Conservation (phyloP, 2,797 vertebrate species). For the Emys orbicularis region DNA sequence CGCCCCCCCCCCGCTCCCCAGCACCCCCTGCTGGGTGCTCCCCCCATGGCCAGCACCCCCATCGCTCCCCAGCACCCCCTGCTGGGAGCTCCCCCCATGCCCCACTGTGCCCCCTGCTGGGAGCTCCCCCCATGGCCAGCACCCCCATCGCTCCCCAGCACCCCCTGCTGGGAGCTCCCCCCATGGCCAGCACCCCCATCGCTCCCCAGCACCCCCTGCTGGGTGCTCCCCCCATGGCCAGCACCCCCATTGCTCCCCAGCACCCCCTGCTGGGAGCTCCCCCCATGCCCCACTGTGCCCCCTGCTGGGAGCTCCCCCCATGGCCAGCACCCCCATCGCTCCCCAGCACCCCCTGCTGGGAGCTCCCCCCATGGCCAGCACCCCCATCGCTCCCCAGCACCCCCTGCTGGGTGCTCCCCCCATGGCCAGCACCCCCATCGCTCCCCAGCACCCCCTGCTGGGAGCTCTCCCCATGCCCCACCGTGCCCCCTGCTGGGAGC, state of each 20-base stretch:
- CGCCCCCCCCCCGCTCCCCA: background rate
- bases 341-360: background rate
- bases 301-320: background rate
- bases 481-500: no score
- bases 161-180: background rate
- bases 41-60: no score
- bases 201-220: no score
- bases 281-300: background rate
- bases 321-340: fast-evolving
- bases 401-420: no score
- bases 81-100: background rate
- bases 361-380: background rate
- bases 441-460: no score
- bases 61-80: background rate
- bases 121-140: no score
- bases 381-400: no score
- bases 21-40: no score
- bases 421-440: background rate
- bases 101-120: background rate
- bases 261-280: background rate
- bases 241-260: background rate
- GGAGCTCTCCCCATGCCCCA: no score
- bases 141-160: background rate
- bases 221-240: no score
- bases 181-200: no score